Evolutionary conservation across 2,113 vertebrate genomes (phyloP), one percentile per base, ranked within the genome.

Genomic region (Perca flavescens): DNA sequence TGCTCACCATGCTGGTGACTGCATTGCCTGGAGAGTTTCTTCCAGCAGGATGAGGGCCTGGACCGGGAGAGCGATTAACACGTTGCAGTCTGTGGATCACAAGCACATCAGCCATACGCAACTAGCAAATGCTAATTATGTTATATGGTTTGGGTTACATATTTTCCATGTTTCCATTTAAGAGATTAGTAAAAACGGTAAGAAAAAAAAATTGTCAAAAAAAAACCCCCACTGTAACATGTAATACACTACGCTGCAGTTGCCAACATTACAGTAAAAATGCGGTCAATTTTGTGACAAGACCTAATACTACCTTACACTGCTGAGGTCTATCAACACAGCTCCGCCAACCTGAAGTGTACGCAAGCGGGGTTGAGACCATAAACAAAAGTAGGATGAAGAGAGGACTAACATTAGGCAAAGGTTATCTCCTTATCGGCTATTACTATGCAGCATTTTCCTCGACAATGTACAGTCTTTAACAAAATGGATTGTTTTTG

Each of bases 1-100:
- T 50, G 89, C 97, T 95, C 75, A 99, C 98, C 97, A 99, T 98
- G 91, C 97, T 99, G 0, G 98, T 99, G 72, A 99, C 95, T 19
- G 97, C 88, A 74, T 95, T 96, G 57, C 95, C 88, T 67, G 98
- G 98, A 80, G 98, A 98, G 85, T 95, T 94, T 52, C 97, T 92
- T 70, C 91, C 97, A 70, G 96, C 96, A 91, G 95, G 85, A 82
- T 96, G 97, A 79, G 95, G 86, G 34, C 92, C 94, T 1, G 97
- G 96, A 2, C 95, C 98, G 86, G 98, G 98, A 6, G 98, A 99
- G 64, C 96, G 95, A 16, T 94, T 95, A 80, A 97, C 84, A 91
- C 96, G 94, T 54, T 96, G 97, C 54, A 95, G 96, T 93, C 97
- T 97, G 89, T 57, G 50, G 74, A 86, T 68, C 31, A 85, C 14